A percentile compares a stretch with the other conserved stretches of the same genome.
phyloP scores from a whole-genome alignment of 2,113 vertebrate genomes.

The Ceyx cyanopectus region DNA sequence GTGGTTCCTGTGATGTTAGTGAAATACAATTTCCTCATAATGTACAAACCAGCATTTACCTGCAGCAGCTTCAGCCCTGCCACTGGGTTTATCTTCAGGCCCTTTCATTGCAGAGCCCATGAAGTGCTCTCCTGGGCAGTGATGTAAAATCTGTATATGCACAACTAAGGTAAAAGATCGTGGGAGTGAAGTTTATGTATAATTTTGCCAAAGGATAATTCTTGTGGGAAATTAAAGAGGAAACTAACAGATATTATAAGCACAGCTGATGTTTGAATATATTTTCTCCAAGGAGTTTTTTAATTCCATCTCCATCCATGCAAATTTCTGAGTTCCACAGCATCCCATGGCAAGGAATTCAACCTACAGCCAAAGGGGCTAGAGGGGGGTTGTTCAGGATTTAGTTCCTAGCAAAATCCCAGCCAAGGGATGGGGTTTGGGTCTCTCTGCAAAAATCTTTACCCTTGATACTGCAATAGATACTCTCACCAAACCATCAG shows the following conservation, averaged over 20 bases:
- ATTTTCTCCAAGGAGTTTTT: background rate
- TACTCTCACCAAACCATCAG: background rate
- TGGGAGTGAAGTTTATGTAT: background rate
- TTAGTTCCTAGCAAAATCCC: background rate
- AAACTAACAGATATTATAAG: background rate
- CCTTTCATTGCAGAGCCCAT: background rate
- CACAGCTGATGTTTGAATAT: background rate
- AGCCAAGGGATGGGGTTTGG: background rate
- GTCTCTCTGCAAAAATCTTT: background rate
- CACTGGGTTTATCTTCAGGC: background rate
- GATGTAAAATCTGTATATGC: background rate
- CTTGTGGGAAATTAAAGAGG: background rate
- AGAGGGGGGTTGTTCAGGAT: background rate
- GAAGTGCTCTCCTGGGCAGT: background rate
- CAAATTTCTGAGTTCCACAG: background rate
- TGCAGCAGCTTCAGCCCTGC: background rate
- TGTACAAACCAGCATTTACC: background rate
- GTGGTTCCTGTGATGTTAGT: background rate
- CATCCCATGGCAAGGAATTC: background rate
- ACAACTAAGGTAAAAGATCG: background rate
- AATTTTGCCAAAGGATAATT: background rate
- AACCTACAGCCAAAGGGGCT: background rate
- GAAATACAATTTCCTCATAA: background rate
- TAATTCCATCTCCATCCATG: background rate
- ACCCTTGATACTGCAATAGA: background rate